Conservation (phyloP, 2,797 vertebrate genomes). For the Esox masquinongy region DNA sequence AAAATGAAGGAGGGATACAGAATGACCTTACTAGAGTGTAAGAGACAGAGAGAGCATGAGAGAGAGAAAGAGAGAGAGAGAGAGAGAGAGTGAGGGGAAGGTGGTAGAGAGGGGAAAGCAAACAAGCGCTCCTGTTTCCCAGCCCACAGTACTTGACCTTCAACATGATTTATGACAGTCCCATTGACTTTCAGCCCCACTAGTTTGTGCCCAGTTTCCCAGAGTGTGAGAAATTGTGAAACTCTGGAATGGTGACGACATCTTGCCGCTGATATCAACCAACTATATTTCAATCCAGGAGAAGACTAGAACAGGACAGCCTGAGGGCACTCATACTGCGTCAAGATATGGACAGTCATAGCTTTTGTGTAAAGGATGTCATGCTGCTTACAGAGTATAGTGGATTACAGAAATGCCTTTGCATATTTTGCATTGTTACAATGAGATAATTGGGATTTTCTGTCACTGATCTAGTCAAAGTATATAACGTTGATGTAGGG, state of each 20-base stretch:
- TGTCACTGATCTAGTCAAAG: no score
- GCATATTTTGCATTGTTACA: no score
- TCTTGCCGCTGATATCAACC: background rate
- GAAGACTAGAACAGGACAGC: background rate
- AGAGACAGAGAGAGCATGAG: background rate
- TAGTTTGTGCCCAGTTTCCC: background rate
- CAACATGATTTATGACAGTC: slow-evolving; percentile 57
- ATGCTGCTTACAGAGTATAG: no score
- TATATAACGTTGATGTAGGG: no score
- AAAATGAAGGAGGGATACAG: background rate
- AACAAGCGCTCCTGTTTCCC: slow-evolving; percentile 39
- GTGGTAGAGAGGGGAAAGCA: slow-evolving; percentile 13
- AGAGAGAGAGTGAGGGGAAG: slow-evolving; percentile 11
- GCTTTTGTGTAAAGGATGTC: no score
- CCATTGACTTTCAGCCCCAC: slow-evolving; percentile 15
- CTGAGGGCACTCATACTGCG: background rate
- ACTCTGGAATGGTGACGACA: background rate
- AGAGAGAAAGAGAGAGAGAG: slow-evolving; percentile 8
- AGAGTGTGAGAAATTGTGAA: background rate
- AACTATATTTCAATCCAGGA: background rate
- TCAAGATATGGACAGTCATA: background rate
- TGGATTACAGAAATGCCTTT: no score
- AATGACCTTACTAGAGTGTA: background rate
- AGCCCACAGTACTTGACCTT: slow-evolving; percentile 48
- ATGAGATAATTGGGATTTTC: no score